Base-by-base conservation (phyloP, 2,113 vertebrate species). In the Austrofundulus limnaeus region DNA sequence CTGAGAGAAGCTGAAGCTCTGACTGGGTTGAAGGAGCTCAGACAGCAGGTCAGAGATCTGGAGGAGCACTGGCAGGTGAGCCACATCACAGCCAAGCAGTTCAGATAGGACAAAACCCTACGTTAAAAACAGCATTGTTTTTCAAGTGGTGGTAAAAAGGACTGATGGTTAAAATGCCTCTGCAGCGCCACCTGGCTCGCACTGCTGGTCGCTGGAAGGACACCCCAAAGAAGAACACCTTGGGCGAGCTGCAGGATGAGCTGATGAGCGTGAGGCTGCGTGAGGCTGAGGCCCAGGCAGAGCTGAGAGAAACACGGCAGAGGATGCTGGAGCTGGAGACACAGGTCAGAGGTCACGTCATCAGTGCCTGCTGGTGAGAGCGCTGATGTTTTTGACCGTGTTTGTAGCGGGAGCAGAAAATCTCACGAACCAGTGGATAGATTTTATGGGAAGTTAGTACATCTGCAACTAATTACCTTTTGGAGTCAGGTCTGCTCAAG, bases 31-130 rank as follows among this genome's bases (percentile, higher is more conserved):
- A 98, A 98, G 82, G 96, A 98, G 87, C 90, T 96, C 56, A 91
- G 93, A 46, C 95, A 98, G 76, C 96, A 98, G 82, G 94, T 99
- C 70, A 89, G 92, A 77, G 94, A 95, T 78, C 91, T 99, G 87
- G 97, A 99, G 16, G 96, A 98, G 7, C 97, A 99, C 87, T 99
- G 97, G 96, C 96, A 99, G 95, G 97, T 98, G 88, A 72, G 87
- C 19, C 0, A 37, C 21, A 12, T 23, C 2, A 16, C 25, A 58
- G 24, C 15, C 23, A 11, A 34, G 10, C 31, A 34, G 31, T 34
- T 34, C 39, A 41, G 5, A 15, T 41, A 15, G 15, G 39, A 12
- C 15, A 15, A 12, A 41, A 15, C n/a, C n/a, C n/a, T n/a, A n/a
- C n/a, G n/a, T n/a, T n/a, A n/a, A n/a, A n/a, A n/a, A n/a, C n/a